Evolutionary conservation across 2,888 invertebrate genomes (phyloP).

Genomic region (Venusia cambrica): DNA sequence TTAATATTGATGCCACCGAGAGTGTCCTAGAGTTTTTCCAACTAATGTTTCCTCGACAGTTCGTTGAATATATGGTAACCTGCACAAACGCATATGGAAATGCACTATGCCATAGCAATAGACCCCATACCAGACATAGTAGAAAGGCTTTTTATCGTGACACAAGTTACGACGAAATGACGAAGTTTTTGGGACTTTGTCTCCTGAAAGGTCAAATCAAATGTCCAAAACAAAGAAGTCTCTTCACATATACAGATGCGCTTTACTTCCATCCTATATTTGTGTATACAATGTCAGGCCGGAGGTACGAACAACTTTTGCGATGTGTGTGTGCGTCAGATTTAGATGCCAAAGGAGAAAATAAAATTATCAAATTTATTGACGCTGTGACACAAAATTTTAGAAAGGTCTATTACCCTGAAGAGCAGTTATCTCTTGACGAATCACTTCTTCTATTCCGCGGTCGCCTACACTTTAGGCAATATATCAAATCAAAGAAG

Average conservation of each 20-base stretch:
- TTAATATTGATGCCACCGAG: too few species aligned
- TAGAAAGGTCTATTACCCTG: constrained; percentile 26
- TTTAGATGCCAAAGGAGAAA: constrained; percentile 26
- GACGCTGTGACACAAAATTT: constrained; percentile 27
- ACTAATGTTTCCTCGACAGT: too few species aligned
- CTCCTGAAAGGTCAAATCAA: constrained; percentile 1
- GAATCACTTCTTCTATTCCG: constrained; percentile 32
- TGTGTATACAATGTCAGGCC: constrained; percentile 26
- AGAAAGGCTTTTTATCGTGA: constrained; percentile 11
- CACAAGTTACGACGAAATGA: constrained; percentile 15
- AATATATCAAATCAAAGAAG: too few species aligned
- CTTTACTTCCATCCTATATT: constrained; percentile 27
- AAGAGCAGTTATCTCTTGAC: constrained; percentile 30
- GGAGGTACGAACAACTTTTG: constrained; percentile 23
- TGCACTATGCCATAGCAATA: constrained; percentile 13
- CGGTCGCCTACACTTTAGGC: constrained; percentile 22
- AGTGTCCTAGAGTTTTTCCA: too few species aligned
- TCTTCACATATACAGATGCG: constrained; percentile 25
- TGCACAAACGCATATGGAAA: constrained; percentile 18
- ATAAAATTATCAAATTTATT: constrained; percentile 28
- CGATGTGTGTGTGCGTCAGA: constrained; percentile 30
- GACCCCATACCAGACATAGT: constrained; percentile 17
- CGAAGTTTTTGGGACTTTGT: not conserved
- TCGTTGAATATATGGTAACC: too few species aligned
- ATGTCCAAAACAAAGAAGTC: constrained; percentile 12